Base-by-base conservation (phyloP, 1,140 invertebrate species). In the Hirudo medicinalis region DNA sequence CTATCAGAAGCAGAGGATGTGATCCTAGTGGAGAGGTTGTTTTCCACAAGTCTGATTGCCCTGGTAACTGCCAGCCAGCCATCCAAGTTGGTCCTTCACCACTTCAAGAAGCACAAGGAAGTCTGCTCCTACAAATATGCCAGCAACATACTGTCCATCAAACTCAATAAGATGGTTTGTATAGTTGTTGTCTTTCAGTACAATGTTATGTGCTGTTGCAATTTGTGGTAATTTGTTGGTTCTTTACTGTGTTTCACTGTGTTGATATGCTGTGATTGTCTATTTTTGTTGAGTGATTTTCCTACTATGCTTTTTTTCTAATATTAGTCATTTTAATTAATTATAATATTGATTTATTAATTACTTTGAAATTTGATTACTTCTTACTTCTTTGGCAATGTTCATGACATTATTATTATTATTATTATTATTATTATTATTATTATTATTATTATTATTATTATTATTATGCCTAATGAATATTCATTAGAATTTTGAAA, bases 121-220 rank as follows among this genome's bases (percentile, higher is more conserved):
- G 98, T 99, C 79, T 97, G 94, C 83, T 94, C 94, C 81, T 97
- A 97, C 84, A 94, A 91, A 79, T 99, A 98, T 81, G 90, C 91
- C 17, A 97, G 97, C 82, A 94, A 94, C 63, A 97, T 99, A 79
- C 85, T 98, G 74, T 90, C 91, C 74, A 93, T 99, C 49, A 93
- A 94, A 83, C 86, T 99, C 70, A 99, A 99, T 84, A 86, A 96
- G 82, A 88, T 89, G 77, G 57, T 63, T 86, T 75, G 91, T 93
- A 85, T 87, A 87, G 86, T 72, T 71, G 53, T 19, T 40, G 0
- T 36, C 3, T 63, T 60, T 57, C 36, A 40, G n/a, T 70, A 73
- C 27, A 22, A 1, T 63, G 32, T 36, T 36, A 36, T n/a, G n/a
- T n/a, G n/a, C n/a, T n/a, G n/a, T n/a, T n/a, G n/a, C n/a, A n/a